Percentiles rank a stretch among this genome's conserved stretches.
These are phyloP conservation scores for Bungarus multicinctus DNA, from an alignment of 2,113 vertebrate genomes.

Conservation along the genomic window DNA sequence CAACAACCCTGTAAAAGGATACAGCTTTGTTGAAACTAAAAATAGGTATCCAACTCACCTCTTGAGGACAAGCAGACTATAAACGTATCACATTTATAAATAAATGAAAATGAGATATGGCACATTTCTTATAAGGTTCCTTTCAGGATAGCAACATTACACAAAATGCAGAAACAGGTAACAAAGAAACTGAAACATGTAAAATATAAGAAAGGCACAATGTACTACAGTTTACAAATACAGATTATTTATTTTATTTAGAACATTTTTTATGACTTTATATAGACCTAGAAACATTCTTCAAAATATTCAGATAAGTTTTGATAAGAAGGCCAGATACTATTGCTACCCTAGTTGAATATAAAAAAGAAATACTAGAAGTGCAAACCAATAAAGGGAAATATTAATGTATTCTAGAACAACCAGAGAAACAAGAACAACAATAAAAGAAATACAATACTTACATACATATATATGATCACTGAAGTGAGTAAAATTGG, in stretches of 20 bases:
- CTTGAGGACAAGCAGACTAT: not conserved
- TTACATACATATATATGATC: not conserved
- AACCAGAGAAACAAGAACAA: not conserved
- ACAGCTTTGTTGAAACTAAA: not conserved
- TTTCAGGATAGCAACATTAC: not conserved
- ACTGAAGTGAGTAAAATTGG: not conserved
- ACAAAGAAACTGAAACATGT: not conserved
- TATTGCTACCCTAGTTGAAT: not conserved
- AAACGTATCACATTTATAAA: not conserved
- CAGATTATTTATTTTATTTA: not conserved
- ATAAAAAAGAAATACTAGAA: not conserved
- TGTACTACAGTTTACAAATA: not conserved
- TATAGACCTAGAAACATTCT: not conserved
- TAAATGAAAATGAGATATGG: not conserved
- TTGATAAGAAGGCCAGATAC: not conserved
- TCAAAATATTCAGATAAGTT: not conserved
- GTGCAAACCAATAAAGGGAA: not conserved
- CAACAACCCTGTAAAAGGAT: too few species aligned
- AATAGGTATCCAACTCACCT: not conserved
- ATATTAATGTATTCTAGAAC: not conserved
- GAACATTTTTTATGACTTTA: not conserved
- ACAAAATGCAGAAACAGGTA: not conserved
- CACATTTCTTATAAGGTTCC: not conserved
- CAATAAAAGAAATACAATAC: too few species aligned
- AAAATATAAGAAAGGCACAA: not conserved